Base-by-base conservation (phyloP, 2,888 invertebrate species). In the Drosophila atripex region DNA sequence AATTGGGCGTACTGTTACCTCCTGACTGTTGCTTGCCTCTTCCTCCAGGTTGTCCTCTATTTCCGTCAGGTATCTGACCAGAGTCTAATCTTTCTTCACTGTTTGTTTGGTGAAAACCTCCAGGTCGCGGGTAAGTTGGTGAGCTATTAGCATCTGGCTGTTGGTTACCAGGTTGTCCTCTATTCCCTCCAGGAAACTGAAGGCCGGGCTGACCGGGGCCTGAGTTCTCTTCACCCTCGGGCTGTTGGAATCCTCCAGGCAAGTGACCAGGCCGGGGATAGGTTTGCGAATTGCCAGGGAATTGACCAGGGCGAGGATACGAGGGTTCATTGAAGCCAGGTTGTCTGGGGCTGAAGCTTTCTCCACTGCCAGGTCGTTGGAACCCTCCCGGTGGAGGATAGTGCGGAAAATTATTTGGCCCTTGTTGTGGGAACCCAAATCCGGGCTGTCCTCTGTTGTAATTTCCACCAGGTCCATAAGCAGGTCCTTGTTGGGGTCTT, bases 121-220 rank as follows among this genome's bases (percentile, higher is more conserved):
- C 16, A 1, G 39, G 59, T 5, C 21, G 38, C 4, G 66, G 57
- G 9, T 78, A 76, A 7, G 45, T 45, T 18, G 64, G 64, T n/a
- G 16, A 9, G 4, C 25, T 30, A 12, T 12, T 14, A 3, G 41
- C 18, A 16, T 2, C 46, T 21, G 41, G 14, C 2, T n/a, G 35
- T 28, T 35, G 12, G 35, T n/a, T n/a, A 11, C 35, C 46, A n/a
- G 41, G 7, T 2, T 18, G 35, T 35, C 35, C n/a, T n/a, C 35
- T n/a, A 35, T 12, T 35, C 4, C 35, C 35, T n/a, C 12, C 12
- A n/a, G 35, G 35, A 11, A n/a, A n/a, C 35, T 35, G 35, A 35
- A 35, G n/a, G 12, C 35, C 35, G n/a, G n/a, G 35, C 35, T 35
- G 35, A 0, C 9, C 9, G 28, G 28, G 9, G 28, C 28, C 9